These are phyloP conservation scores for Bombylius major DNA, from an alignment of 2,888 invertebrate species.

Conservation along the genomic window DNA sequence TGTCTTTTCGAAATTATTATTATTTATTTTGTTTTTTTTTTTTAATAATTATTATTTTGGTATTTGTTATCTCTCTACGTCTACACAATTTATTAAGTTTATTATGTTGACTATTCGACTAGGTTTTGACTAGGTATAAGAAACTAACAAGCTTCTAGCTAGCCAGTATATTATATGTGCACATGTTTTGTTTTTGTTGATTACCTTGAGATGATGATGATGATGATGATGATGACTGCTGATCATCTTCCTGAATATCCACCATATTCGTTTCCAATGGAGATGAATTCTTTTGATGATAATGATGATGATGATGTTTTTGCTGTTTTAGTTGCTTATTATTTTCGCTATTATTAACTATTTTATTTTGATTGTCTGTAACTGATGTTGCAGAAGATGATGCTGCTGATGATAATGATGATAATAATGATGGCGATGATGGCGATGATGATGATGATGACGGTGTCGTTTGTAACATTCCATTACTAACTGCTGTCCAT, in stretches of 20 bases:
- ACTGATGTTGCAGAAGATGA: not conserved
- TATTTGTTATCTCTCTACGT: too few relatives aligned
- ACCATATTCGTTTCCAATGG: not conserved
- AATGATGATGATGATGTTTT: not conserved
- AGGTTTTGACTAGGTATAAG: too few relatives aligned
- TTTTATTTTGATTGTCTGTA: not conserved
- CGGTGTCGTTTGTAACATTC: constrained; percentile 1
- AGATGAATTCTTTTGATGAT: not conserved
- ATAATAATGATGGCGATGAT: not conserved
- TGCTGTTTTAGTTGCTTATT: too few relatives aligned
- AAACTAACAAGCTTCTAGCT: too few relatives aligned
- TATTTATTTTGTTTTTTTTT: too few relatives aligned
- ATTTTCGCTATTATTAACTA: too few relatives aligned
- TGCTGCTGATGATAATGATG: not conserved
- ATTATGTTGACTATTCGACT: too few relatives aligned
- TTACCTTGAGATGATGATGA: not conserved
- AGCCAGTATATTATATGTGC: too few relatives aligned
- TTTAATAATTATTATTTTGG: too few relatives aligned
- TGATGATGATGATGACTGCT: not conserved
- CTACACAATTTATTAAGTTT: too few relatives aligned
- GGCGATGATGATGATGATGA: not conserved
- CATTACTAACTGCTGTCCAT: constrained; percentile 12
- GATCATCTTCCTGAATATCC: not conserved
- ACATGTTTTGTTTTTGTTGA: not conserved
- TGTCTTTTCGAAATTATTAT: too few relatives aligned